phyloP scores from a whole-genome alignment of 1,140 invertebrate species.

The Phymorhynchus buccinoides region DNA sequence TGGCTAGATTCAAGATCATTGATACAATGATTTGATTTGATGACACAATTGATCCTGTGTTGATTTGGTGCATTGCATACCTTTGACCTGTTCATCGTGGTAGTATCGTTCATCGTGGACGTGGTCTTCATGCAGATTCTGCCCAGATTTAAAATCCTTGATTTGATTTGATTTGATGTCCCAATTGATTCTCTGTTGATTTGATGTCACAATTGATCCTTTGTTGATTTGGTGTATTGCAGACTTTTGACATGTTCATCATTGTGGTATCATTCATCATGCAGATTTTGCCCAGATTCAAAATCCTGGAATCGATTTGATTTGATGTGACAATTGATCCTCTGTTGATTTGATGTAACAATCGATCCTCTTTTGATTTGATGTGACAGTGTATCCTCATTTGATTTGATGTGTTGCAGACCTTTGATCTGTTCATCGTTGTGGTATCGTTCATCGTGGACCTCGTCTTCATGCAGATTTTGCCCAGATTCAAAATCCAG shows the following conservation, averaged over 20 bases:
- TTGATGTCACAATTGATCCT: no score
- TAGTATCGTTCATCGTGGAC: slow-evolving; percentile 64
- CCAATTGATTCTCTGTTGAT: no score
- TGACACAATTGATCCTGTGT: no score
- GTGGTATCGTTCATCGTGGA: slow-evolving; percentile 65
- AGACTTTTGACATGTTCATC: slow-evolving; percentile 66
- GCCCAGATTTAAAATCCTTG: slow-evolving; percentile 59
- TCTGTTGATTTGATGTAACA: neutral
- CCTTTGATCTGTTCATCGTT: slow-evolving; percentile 65
- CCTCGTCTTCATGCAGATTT: slow-evolving; percentile 61
- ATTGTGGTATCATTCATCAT: slow-evolving; percentile 63
- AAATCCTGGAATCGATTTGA: slow-evolving; percentile 65
- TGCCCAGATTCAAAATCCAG: slow-evolving; percentile 60
- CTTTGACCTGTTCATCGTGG: slow-evolving; percentile 64
- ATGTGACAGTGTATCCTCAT: no score
- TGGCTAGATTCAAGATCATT: no score
- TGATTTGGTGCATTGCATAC: slow-evolving; percentile 58
- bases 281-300: slow-evolving; percentile 58
- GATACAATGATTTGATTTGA: no score
- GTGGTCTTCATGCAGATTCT: slow-evolving; percentile 63
- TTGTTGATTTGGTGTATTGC: no score
- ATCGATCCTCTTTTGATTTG: no score
- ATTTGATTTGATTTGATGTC: no score
- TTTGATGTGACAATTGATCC: no score
- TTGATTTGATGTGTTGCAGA: slow-evolving; percentile 50